Evolutionary conservation across 1,140 invertebrate genomes (phyloP).

Genomic region (Leptopilina clavipes): DNA sequence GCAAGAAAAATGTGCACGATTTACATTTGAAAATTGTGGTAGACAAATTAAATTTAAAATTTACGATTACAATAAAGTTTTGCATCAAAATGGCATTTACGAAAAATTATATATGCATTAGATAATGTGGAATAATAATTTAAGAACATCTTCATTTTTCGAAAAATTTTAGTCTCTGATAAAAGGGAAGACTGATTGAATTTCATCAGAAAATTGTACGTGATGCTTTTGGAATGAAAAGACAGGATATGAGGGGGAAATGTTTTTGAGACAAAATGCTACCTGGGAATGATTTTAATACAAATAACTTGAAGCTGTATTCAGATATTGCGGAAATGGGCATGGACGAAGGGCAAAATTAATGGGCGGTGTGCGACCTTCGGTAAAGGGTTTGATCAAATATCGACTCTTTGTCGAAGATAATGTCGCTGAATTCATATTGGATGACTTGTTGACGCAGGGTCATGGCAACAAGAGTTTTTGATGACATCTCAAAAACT

Average conservation of each 20-base stretch:
- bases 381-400: too few species aligned
- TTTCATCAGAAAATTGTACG: not conserved
- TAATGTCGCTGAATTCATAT: too few species aligned
- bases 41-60: not conserved
- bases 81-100: too few species aligned
- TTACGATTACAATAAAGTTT: not conserved
- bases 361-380: slow-evolving; percentile 3
- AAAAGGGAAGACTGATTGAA: slow-evolving; percentile 16
- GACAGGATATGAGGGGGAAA: slow-evolving; percentile 28
- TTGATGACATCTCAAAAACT: too few species aligned
- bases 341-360: not conserved
- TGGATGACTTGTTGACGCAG: too few species aligned
- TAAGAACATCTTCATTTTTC: too few species aligned
- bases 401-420: too few species aligned
- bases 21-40: not conserved
- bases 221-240: not conserved
- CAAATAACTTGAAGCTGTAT: slow-evolving; percentile 18
- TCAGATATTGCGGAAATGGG: not conserved
- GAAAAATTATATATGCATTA: too few species aligned
- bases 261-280: slow-evolving; percentile 14
- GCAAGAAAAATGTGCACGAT: not conserved
- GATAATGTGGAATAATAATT: too few species aligned
- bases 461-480: too few species aligned
- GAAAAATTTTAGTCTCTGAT: not conserved
- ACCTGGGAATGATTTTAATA: not conserved